Percentiles rank a stretch among this genome's conserved stretches.
These are phyloP conservation scores for Fragum fragum DNA, from an alignment of 2,888 invertebrate genomes.

Conservation along the genomic window DNA sequence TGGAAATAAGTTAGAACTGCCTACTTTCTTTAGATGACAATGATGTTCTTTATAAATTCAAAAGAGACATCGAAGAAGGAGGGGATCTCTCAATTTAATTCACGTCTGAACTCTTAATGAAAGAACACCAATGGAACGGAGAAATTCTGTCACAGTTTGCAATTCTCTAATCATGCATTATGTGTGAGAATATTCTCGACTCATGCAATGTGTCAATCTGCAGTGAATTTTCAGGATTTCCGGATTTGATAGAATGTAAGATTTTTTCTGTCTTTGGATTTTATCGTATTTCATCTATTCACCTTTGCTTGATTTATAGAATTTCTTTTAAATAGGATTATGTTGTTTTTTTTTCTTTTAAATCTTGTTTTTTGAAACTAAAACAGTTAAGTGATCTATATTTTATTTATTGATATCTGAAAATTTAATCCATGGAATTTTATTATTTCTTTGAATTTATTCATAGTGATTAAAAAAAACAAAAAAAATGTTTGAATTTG, in stretches of 20 bases:
- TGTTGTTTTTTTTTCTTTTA: too few relatives aligned
- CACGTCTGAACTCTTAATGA: conserved; percentile 4
- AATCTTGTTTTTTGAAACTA: too few relatives aligned
- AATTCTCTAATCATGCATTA: conserved; percentile 32
- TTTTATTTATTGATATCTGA: too few relatives aligned
- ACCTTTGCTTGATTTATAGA: too few relatives aligned
- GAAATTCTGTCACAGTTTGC: conserved; percentile 17
- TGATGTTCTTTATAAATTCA: conserved; percentile 3
- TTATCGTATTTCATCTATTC: neutral
- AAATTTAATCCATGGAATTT: too few relatives aligned
- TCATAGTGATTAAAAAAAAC: too few relatives aligned
- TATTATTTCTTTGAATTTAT: too few relatives aligned
- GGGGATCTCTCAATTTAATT: conserved; percentile 9
- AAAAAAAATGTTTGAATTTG: too few relatives aligned
- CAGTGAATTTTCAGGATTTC: conserved; percentile 47
- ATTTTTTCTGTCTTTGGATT: neutral
- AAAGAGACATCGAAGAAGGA: neutral
- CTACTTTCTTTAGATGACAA: neutral
- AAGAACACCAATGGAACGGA: conserved; percentile 16
- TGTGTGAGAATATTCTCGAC: conserved; percentile 54
- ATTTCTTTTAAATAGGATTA: too few relatives aligned
- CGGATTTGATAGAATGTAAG: conserved; percentile 54
- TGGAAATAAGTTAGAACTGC: conserved; percentile 1
- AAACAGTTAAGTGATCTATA: too few relatives aligned
- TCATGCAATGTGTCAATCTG: conserved; percentile 50